Conservation (phyloP, 2,888 invertebrate species). For the Tipula confusa region DNA sequence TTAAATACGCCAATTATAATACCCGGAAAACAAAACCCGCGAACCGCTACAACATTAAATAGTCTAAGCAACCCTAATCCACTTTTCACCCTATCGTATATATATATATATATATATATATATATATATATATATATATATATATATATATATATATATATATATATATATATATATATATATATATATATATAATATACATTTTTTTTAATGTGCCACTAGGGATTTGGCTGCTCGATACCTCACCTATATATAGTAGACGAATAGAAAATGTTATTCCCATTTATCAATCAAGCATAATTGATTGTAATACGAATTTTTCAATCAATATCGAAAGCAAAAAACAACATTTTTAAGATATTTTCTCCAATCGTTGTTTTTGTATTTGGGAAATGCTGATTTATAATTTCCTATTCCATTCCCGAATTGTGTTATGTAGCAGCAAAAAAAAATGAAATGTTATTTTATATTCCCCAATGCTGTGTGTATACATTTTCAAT, state of each 20-base stretch:
- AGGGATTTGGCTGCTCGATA: background rate
- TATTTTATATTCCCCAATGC: background rate
- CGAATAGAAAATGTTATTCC: background rate
- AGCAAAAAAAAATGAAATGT: background rate
- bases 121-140: no score
- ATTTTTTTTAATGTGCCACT: background rate
- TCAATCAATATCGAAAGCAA: background rate
- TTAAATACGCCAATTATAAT: no score
- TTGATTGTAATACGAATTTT: conserved; percentile 6
- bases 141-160: no score
- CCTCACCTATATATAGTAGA: background rate
- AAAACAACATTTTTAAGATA: background rate
- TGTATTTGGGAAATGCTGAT: conserved; percentile 1
- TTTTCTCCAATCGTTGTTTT: background rate
- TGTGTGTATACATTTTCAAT: conserved; percentile 9
- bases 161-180: no score
- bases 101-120: no score
- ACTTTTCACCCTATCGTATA: no score
- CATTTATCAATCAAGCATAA: conserved; percentile 3
- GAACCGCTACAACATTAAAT: no score
- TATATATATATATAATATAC: no score
- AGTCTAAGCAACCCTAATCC: no score
- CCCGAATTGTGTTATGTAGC: background rate
- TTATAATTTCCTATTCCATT: background rate
- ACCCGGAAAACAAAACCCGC: no score